phyloP scores from a whole-genome alignment of 2,888 invertebrate genomes.

The Furcula furcula region DNA sequence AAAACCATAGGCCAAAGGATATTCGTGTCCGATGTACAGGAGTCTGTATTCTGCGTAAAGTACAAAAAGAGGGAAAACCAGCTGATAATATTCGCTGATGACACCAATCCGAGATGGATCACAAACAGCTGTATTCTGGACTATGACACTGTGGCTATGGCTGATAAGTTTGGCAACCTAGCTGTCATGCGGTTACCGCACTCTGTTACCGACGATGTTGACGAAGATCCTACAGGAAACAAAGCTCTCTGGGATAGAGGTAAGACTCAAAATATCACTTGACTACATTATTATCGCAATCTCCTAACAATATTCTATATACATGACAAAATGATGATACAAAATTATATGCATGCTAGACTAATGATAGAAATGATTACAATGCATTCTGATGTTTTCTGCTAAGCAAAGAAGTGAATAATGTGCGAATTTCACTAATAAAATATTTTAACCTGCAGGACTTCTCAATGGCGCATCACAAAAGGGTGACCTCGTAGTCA shows the following conservation, averaged over 20 bases:
- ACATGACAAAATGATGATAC: conserved; percentile 74
- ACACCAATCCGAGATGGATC: conserved; percentile 97
- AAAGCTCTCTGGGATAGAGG: conserved; percentile 97
- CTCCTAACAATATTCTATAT: background rate
- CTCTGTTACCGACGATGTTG: conserved; percentile 97
- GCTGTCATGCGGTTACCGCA: conserved; percentile 94
- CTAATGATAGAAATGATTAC: conserved; percentile 77
- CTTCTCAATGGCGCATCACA: conserved; percentile 98
- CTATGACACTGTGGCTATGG: conserved; percentile 97
- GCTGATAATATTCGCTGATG: conserved; percentile 98
- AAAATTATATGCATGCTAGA: conserved; percentile 79
- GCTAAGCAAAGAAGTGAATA: background rate
- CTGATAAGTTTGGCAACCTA: conserved; percentile 99
- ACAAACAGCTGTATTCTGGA: conserved; percentile 96
- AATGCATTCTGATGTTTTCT: conserved; percentile 43
- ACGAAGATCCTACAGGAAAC: conserved; percentile 99
- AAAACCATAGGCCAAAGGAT: conserved; percentile 97
- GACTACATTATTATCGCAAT: background rate
- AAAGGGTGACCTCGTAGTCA: conserved; percentile 95
- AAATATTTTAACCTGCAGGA: conserved; percentile 74
- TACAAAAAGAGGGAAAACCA: conserved; percentile 98
- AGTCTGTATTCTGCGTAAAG: conserved; percentile 97
- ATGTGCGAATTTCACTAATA: conserved; percentile 1
- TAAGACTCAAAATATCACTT: conserved; percentile 30
- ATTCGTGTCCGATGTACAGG: conserved; percentile 97